Evolutionary conservation across 2,888 invertebrate genomes (phyloP), one percentile per base, ranked within the genome.

Genomic region (Drosophila subquinaria): DNA sequence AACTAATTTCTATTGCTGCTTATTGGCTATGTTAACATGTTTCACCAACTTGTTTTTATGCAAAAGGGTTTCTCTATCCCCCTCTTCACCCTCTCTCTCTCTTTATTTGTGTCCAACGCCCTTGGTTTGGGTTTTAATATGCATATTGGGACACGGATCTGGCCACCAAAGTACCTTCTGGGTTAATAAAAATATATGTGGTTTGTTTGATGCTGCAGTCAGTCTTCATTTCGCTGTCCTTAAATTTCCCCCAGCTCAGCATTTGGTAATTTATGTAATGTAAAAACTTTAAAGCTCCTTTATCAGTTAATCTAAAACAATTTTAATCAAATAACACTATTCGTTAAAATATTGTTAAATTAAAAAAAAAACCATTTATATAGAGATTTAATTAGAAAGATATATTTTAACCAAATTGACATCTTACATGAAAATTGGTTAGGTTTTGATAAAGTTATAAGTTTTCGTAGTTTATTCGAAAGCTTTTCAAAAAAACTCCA

Each of bases 21-120:
- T 89, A 89, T 90, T 90, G 89, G 87, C 88, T 90, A 80, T 88
- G 85, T 77, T 88, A 85, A 90, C 90, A 89, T 89, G 87, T 87
- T 88, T 84, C 82, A 87, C 89, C 89, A 89, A 89, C 85, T 85
- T 89, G 85, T 75, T 89, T 83, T 71, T 78, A 69, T 80, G 65
- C 80, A 83, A 83, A 71, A 81, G 73, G 84, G 88, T 73, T 87
- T 67, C 56, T 43, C 77, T 50, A 63, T 55, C 33, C 69, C 50
- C 56, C 42, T 27, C 48, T 48, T 48, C n/a, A 50, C 36, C 8
- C 11, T 47, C 17, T 38, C 10, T 23, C 23, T 4, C 40, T 20
- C 13, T 36, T 11, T 47, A 11, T n/a, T 20, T 33, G 43, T 43
- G 42, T 45, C 50, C 64, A 45, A 38, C 51, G 23, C 20, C 5